Evolutionary conservation across 1,140 invertebrate genomes (phyloP), one percentile per base, ranked within the genome.

Genomic region (Cyclina sinensis): DNA sequence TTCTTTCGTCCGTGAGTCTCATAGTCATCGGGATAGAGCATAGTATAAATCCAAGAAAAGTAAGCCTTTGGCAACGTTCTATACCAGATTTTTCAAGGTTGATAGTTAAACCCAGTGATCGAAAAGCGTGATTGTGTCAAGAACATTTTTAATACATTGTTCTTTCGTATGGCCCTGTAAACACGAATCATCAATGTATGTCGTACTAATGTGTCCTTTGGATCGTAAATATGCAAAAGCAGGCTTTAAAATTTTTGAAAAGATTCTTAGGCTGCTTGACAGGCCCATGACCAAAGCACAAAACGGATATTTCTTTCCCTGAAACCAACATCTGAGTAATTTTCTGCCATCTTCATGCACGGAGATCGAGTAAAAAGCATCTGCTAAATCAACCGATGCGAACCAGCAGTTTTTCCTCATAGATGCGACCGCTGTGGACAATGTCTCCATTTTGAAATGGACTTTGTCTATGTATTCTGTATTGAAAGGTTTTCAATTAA

Each of bases 101-200:
- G 7, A 70, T 70, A 3, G 65, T 70, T 16, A 70, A 21, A 11
- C 65, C 65, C 35, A 70, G 21, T 16, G 35, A 59, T 70, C 65
- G 14, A 70, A 35, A 11, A 70, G n/a, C 11, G 30, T 16, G 4
- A 70, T 70, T 5, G 65, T 70, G 16, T 70, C 65, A 14, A 35
- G 7, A 27, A 70, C 35, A 35, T 70, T 70, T 70, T 35, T 35
- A 5, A n/a, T n/a, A n/a, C n/a, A n/a, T n/a, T 12, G 16, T 59
- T 59, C 57, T 59, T 59, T 59, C 12, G 48, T 32, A 4, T 54
- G 7, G 5, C 48, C 46, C 59, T 32, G 16, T 3, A 81, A 35
- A 32, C 78, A 81, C 51, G 27, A 57, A 24, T 81, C 78, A 24
- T 81, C 78, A 35, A 81, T n/a, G n/a, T n/a, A 81, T 14, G n/a